phyloP scores from a whole-genome alignment of 2,888 invertebrate genomes.

The Ramazzottius varieornatus region DNA sequence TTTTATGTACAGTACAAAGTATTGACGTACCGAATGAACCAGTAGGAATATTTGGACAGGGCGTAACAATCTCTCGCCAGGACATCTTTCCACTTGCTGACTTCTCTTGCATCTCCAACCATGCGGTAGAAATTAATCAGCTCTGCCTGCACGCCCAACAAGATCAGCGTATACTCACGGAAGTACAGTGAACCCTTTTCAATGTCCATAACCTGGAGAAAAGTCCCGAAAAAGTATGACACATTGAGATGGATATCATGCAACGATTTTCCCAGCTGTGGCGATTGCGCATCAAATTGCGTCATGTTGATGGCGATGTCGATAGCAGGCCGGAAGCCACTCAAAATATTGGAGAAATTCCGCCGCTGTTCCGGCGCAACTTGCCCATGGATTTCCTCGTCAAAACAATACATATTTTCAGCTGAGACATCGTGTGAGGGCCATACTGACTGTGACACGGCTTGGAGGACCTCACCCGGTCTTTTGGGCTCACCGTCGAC shows the following conservation, averaged over 20 bases:
- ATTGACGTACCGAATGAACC: neutral
- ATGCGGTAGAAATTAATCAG: neutral
- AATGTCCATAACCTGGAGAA: neutral
- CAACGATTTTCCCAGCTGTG: neutral
- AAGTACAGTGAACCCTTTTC: neutral
- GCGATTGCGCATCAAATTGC: neutral
- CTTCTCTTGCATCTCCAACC: neutral
- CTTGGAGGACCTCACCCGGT: neutral
- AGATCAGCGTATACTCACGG: neutral
- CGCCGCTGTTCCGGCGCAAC: neutral
- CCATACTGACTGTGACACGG: neutral
- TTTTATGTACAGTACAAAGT: neutral
- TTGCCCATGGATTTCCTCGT: neutral
- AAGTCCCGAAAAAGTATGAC: neutral
- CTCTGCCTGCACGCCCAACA: neutral
- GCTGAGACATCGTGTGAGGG: neutral
- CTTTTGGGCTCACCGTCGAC: neutral
- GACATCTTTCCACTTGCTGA: neutral
- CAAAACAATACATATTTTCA: neutral
- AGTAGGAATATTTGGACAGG: neutral
- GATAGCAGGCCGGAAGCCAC: neutral
- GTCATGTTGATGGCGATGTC: neutral
- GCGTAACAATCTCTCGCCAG: neutral
- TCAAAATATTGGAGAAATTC: neutral
- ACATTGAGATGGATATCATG: neutral